Percentiles rank a stretch among this genome's conserved stretches.
Evolutionary conservation across 1,140 invertebrate species (phyloP).

Genomic region (Diabrotica undecimpunctata): DNA sequence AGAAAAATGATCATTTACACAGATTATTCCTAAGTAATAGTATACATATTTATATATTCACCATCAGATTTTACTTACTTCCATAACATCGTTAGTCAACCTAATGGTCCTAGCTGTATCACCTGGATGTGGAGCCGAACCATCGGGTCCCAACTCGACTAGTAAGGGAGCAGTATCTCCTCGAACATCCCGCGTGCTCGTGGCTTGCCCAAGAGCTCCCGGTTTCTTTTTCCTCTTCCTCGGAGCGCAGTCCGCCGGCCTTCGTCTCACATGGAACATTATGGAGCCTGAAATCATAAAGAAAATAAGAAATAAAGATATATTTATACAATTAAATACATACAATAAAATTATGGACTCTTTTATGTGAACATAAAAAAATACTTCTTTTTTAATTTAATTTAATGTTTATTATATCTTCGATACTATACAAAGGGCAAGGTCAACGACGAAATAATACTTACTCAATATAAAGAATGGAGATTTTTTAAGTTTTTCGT

Average conservation of each 20-base stretch:
- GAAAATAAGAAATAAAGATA: neutral
- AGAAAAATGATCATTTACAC: too few relatives aligned
- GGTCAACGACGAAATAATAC: too few relatives aligned
- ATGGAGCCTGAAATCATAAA: constrained; percentile 70
- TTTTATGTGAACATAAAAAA: neutral
- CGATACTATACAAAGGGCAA: too few relatives aligned
- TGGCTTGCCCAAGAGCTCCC: constrained; percentile 52
- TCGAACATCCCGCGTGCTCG: constrained; percentile 47
- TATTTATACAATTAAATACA: too few relatives aligned
- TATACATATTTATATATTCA: too few relatives aligned
- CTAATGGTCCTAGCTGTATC: constrained; percentile 60
- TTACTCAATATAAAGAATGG: too few relatives aligned
- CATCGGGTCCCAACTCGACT: constrained; percentile 60
- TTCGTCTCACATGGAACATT: constrained; percentile 88
- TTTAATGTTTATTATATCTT: too few relatives aligned
- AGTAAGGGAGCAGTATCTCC: constrained; percentile 54
- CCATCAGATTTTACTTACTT: constrained; percentile 47
- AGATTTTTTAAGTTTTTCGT: too few relatives aligned
- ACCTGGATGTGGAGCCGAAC: constrained; percentile 47
- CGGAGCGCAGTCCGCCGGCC: constrained; percentile 84
- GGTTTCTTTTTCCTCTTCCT: constrained; percentile 89
- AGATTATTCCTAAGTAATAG: too few relatives aligned
- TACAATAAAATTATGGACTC: neutral
- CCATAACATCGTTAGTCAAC: constrained; percentile 58
- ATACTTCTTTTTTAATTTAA: neutral